phyloP scores from a whole-genome alignment of 2,113 vertebrate genomes.

The Colistium nudipinnis region DNA sequence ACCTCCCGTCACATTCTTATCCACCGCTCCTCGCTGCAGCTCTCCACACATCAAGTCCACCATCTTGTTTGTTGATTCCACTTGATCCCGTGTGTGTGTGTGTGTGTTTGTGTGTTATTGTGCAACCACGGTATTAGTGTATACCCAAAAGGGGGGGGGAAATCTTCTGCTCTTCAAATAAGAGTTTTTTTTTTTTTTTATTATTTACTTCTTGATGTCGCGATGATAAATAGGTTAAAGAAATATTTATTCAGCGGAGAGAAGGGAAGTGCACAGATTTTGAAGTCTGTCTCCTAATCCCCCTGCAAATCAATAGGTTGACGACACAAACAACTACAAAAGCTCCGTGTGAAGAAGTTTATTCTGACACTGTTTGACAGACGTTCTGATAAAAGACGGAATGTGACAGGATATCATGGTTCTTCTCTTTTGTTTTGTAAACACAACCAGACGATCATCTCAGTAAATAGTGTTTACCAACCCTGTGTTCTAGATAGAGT shows the following conservation, averaged over 20 bases:
- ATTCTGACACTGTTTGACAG: background rate
- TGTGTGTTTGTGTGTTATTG: background rate
- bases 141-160: background rate
- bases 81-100: conserved; percentile 2
- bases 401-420: background rate
- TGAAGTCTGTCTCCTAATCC: conserved; percentile 9
- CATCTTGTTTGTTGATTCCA: conserved; percentile 1
- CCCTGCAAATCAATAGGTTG: background rate
- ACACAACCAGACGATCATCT: no score
- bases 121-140: background rate
- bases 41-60: conserved; percentile 12
- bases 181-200: background rate
- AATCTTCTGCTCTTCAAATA: conserved; percentile 1
- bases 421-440: background rate
- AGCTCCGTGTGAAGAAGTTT: background rate
- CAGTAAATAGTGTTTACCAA: no score
- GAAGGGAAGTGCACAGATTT: background rate
- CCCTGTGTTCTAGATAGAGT: no score
- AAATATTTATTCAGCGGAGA: conserved; percentile 10
- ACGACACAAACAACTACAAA: background rate
- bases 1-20: background rate
- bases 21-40: background rate
- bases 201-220: background rate
- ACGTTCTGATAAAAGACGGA: background rate
- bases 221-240: background rate